Conservation (phyloP, 2,797 vertebrate species). For the Notolepis coatsorum region DNA sequence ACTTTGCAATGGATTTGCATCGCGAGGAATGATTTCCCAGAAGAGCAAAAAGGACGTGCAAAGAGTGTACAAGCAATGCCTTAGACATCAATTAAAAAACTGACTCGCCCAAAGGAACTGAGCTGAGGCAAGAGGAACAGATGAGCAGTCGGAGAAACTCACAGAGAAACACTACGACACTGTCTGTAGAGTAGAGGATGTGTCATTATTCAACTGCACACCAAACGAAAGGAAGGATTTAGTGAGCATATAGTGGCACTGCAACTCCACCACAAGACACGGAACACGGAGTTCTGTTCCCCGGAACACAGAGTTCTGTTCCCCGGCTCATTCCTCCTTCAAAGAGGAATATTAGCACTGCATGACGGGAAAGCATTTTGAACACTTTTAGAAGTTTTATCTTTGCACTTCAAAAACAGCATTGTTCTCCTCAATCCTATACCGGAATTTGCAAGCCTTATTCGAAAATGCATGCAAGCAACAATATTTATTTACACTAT, state of each 20-base stretch:
- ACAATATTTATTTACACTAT: conserved; percentile 70
- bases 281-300: conserved; percentile 48
- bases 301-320: conserved; percentile 11
- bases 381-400: conserved; percentile 58
- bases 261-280: conserved; percentile 45
- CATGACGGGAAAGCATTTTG: conserved; percentile 70
- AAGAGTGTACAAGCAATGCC: conserved; percentile 83
- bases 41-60: conserved; percentile 81
- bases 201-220: conserved; percentile 42
- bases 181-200: conserved; percentile 46
- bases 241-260: conserved; percentile 43
- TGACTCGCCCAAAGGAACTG: conserved; percentile 72
- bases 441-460: conserved; percentile 79
- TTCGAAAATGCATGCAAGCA: conserved; percentile 72
- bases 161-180: conserved; percentile 38
- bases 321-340: conserved; percentile 51
- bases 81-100: conserved; percentile 81
- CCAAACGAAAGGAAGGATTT: conserved; percentile 41
- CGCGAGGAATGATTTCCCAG: conserved; percentile 78
- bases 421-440: conserved; percentile 55
- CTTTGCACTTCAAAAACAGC: conserved; percentile 68
- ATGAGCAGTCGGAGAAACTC: conserved; percentile 27
- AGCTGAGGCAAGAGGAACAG: conserved; percentile 53
- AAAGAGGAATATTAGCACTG: conserved; percentile 55
- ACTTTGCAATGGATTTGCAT: conserved; percentile 78